Evolutionary conservation across 1,140 invertebrate species (phyloP).

Genomic region (Arctopsyche grandis): DNA sequence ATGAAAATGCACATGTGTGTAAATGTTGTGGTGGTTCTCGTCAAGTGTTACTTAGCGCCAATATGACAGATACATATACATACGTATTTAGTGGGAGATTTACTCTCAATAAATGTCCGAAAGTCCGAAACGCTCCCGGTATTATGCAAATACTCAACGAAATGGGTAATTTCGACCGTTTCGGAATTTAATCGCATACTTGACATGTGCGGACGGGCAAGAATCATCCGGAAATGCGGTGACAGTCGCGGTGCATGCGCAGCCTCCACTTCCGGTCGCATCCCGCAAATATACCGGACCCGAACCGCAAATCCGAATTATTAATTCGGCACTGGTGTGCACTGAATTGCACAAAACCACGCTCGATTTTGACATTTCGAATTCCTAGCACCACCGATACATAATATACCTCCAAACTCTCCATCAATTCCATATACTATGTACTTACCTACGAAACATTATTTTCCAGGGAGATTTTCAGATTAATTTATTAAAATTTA

Average conservation of each 20-base stretch:
- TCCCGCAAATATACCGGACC: conserved; percentile 50
- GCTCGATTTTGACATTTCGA: neutral
- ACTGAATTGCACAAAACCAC: neutral
- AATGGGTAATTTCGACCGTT: too few species aligned
- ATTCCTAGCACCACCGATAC: neutral
- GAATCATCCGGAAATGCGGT: neutral
- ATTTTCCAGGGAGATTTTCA: too few species aligned
- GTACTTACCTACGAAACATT: too few species aligned
- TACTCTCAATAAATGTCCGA: too few species aligned
- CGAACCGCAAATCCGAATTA: conserved; percentile 52
- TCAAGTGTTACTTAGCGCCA: neutral
- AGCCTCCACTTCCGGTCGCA: conserved; percentile 13
- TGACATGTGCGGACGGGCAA: neutral
- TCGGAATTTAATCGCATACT: neutral
- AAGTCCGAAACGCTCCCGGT: too few species aligned
- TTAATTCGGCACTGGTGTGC: conserved; percentile 42
- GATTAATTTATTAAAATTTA: too few species aligned
- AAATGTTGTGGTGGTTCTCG: neutral
- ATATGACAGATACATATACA: neutral
- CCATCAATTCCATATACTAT: too few species aligned
- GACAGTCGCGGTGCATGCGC: neutral
- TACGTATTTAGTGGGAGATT: neutral
- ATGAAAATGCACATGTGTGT: too few species aligned
- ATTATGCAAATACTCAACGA: too few species aligned
- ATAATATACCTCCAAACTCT: too few species aligned